phyloP scores from a whole-genome alignment of 2,888 invertebrate species.

The Aproaerema taeniolella region DNA sequence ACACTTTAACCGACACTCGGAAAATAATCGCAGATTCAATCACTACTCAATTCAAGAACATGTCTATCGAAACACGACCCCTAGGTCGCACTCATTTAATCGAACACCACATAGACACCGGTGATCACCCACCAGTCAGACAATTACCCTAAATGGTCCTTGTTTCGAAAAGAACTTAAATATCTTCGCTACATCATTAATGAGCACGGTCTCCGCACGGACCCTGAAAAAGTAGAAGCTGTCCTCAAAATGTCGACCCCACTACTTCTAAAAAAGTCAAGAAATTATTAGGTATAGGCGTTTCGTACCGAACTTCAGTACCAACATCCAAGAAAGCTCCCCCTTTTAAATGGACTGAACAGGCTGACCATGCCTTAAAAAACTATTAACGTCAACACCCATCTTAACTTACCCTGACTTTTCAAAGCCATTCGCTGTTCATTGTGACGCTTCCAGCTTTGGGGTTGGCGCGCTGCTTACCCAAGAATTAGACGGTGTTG shows the following conservation, averaged over 20 bases:
- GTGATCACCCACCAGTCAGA: conserved; percentile 18
- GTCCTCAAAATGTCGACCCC: no score
- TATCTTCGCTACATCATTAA: no score
- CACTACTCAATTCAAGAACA: not conserved
- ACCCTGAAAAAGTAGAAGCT: no score
- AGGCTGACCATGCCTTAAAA: not conserved
- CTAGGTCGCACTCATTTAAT: not conserved
- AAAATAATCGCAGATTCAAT: not conserved
- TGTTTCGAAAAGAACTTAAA: no score
- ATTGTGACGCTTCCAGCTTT: conserved; percentile 9
- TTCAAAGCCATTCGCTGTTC: conserved; percentile 7
- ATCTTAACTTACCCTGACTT: not conserved
- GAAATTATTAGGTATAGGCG: no score
- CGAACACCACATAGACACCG: conserved; percentile 6
- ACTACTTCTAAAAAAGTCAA: no score
- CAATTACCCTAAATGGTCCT: conserved; percentile 23
- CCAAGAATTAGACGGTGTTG: conserved; percentile 4
- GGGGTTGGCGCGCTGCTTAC: conserved; percentile 7
- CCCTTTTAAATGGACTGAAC: not conserved
- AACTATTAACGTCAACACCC: not conserved
- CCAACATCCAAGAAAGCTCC: not conserved
- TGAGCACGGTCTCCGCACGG: no score
- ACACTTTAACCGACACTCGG: not conserved
- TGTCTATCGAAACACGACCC: not conserved
- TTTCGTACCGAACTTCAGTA: not conserved